Conservation (phyloP, 2,888 invertebrate species). For the Nemurella pictetii region DNA sequence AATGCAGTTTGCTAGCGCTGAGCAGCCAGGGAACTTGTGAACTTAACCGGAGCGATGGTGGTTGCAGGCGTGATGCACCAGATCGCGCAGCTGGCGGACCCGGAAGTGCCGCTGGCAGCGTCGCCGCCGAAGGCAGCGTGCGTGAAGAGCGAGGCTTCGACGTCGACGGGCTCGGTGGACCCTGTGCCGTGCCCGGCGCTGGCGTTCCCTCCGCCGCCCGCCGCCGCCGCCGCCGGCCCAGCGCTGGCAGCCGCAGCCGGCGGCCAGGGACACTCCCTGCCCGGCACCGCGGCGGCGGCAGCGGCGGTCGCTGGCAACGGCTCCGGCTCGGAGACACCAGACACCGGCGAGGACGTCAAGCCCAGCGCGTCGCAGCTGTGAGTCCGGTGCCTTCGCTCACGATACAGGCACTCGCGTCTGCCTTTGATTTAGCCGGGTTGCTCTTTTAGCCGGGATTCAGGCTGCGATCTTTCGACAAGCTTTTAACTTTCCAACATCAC, state of each 20-base stretch:
- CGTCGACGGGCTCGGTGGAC: background rate
- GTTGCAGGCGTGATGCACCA: slow-evolving; percentile 80
- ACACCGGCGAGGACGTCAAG: slow-evolving; percentile 46
- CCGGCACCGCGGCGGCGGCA: background rate
- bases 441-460: no score
- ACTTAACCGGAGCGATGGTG: no score
- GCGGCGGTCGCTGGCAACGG: slow-evolving; percentile 52
- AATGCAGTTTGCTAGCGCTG: no score
- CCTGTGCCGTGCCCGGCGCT: no score
- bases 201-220: no score
- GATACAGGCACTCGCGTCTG: no score
- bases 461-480: no score
- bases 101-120: slow-evolving; percentile 60
- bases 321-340: slow-evolving; percentile 51
- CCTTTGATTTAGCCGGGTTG: no score
- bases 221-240: background rate
- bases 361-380: background rate
- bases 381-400: no score
- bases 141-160: slow-evolving; percentile 31
- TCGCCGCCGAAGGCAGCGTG: slow-evolving; percentile 52
- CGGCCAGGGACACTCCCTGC: no score
- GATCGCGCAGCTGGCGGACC: slow-evolving; percentile 72
- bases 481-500: no score
- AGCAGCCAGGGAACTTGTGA: no score
- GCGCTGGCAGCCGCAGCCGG: background rate